Percentiles rank a stretch among this genome's conserved stretches.
Conservation (phyloP, 64 coral and sea anemone species). For the Actinia equina region DNA sequence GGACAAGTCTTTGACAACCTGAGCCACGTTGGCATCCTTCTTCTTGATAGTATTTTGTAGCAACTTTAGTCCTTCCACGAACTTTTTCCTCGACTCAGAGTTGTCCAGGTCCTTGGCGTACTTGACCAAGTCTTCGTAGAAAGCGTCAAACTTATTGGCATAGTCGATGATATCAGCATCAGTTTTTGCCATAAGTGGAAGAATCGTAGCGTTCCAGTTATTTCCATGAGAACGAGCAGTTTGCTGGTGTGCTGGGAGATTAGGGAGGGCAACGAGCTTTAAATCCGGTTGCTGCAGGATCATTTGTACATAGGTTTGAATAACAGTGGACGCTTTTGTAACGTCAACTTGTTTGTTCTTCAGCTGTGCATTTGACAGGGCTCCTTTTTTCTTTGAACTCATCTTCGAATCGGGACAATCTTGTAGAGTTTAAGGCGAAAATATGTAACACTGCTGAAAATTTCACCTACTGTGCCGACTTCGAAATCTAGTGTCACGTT, state of each 20-base stretch:
- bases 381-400: slow-evolving; percentile 52
- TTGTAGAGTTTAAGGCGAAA: not conserved
- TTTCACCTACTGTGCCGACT: too few species aligned
- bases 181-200: slow-evolving; percentile 60
- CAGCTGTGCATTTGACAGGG: slow-evolving; percentile 37
- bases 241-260: slow-evolving; percentile 51
- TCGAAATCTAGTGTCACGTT: too few species aligned
- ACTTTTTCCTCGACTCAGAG: slow-evolving; percentile 36
- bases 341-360: slow-evolving; percentile 31
- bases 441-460: too few species aligned
- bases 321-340: slow-evolving; percentile 42
- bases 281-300: slow-evolving; percentile 61
- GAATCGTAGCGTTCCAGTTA: slow-evolving; percentile 42
- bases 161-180: slow-evolving; percentile 51
- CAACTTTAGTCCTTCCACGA: slow-evolving; percentile 45
- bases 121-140: slow-evolving; percentile 43
- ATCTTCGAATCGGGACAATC: not conserved
- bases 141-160: slow-evolving; percentile 48
- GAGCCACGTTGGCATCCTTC: slow-evolving; percentile 35
- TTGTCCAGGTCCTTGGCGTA: slow-evolving; percentile 49
- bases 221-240: slow-evolving; percentile 48
- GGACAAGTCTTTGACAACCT: slow-evolving; percentile 31
- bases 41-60: slow-evolving; percentile 33
- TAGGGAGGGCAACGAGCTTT: slow-evolving; percentile 41
- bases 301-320: slow-evolving; percentile 51